Conservation (phyloP, 2,888 invertebrate genomes). For the Pinctada fucata region DNA sequence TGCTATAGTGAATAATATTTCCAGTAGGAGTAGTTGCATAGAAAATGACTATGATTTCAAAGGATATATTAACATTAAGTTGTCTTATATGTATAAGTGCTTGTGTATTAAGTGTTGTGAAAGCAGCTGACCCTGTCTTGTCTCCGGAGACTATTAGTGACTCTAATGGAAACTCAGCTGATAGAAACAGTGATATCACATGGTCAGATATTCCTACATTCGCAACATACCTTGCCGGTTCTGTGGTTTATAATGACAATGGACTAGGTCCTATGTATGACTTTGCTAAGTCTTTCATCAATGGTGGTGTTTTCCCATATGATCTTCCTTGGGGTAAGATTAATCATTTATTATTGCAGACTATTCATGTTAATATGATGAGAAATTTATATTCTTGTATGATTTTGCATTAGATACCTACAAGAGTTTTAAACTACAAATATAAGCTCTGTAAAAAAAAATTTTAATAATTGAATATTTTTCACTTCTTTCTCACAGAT, state of each 20-base stretch:
- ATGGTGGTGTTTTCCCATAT: constrained; percentile 43
- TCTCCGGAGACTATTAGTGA: constrained; percentile 43
- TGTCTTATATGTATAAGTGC: too few species aligned
- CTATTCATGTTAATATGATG: neutral
- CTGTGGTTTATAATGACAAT: constrained; percentile 40
- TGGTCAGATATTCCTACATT: constrained; percentile 46
- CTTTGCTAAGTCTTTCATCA: constrained; percentile 50
- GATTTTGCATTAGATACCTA: too few species aligned
- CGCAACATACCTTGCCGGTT: constrained; percentile 33
- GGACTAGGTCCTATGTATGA: constrained; percentile 45
- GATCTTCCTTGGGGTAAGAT: constrained; percentile 50
- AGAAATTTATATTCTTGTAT: neutral
- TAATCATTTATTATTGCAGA: neutral
- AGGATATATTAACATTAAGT: too few species aligned
- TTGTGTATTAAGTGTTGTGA: neutral
- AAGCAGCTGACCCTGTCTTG: constrained; percentile 45
- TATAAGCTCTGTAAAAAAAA: too few species aligned
- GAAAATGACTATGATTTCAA: too few species aligned
- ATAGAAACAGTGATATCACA: constrained; percentile 41
- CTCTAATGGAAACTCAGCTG: constrained; percentile 48
- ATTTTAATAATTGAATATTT: too few species aligned
- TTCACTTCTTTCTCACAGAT: constrained; percentile 28
- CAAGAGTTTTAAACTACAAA: too few species aligned
- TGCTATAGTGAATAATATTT: too few species aligned
- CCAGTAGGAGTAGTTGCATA: too few species aligned